Conservation (phyloP, 64 coral and sea anemone genomes). For the Pocillopora damicornis region DNA sequence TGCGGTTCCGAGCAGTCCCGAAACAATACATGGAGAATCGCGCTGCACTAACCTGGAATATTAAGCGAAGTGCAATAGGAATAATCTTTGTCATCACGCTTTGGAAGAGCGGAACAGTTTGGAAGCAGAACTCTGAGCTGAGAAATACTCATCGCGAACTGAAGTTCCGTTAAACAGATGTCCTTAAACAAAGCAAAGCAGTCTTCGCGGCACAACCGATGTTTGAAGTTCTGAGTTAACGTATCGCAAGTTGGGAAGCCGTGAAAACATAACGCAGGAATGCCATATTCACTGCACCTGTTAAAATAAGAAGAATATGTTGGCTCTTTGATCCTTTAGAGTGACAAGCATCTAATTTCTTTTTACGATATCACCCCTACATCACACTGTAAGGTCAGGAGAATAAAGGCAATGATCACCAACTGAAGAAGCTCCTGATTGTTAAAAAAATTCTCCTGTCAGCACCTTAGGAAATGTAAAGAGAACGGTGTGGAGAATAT, state of each 20-base stretch:
- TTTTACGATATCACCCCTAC: no score
- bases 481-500: no score
- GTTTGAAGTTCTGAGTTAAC: constrained; percentile 26
- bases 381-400: no score
- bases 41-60: constrained; percentile 51
- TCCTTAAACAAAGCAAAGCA: constrained; percentile 63
- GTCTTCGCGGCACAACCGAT: constrained; percentile 71
- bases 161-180: constrained; percentile 60
- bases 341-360: no score
- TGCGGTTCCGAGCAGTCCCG: no score
- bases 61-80: constrained; percentile 58
- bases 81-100: constrained; percentile 23
- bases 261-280: constrained; percentile 82
- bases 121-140: constrained; percentile 34
- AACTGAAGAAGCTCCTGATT: no score
- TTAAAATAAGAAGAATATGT: background rate
- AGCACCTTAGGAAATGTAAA: no score
- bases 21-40: background rate
- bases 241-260: constrained; percentile 73
- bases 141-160: constrained; percentile 11
- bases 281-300: constrained; percentile 70
- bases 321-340: no score
- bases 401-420: no score
- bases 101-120: constrained; percentile 57
- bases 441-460: no score